These are phyloP conservation scores for Neodiprion virginianus DNA, from an alignment of 1,140 invertebrate genomes.

Conservation along the genomic window DNA sequence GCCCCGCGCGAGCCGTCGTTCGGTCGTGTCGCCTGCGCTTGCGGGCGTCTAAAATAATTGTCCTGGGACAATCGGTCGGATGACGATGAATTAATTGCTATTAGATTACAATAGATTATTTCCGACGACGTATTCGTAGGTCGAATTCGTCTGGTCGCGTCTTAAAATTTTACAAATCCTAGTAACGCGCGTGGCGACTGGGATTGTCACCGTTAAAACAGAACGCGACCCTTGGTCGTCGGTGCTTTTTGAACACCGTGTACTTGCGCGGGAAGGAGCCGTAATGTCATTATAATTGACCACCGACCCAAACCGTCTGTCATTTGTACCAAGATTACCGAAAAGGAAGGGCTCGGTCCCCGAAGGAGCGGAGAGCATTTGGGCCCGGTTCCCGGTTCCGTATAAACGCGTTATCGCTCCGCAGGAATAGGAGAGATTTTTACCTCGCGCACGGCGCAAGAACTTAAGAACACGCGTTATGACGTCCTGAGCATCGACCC, in stretches of 20 bases:
- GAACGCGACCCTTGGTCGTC: neutral
- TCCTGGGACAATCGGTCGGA: neutral
- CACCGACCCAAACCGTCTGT: neutral
- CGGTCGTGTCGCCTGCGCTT: neutral
- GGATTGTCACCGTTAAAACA: too few relatives aligned
- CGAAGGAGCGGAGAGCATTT: neutral
- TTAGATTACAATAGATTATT: neutral
- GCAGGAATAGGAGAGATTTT: too few relatives aligned
- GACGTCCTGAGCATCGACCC: too few relatives aligned
- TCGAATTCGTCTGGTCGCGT: neutral
- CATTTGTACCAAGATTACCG: neutral
- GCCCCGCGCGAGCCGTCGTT: neutral
- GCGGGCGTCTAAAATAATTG: neutral
- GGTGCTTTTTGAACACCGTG: neutral
- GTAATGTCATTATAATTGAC: constrained; percentile 6
- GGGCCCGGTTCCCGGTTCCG: too few relatives aligned
- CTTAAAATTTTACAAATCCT: neutral
- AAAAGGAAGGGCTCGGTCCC: neutral
- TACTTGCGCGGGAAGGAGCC: neutral
- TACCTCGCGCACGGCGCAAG: too few relatives aligned
- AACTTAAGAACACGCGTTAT: too few relatives aligned
- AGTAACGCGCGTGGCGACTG: too few relatives aligned
- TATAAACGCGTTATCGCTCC: too few relatives aligned
- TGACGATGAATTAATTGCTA: neutral
- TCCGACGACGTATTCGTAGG: neutral